Conservation (phyloP, 2,797 vertebrate species). For the Eupleurogrammus muticus region DNA sequence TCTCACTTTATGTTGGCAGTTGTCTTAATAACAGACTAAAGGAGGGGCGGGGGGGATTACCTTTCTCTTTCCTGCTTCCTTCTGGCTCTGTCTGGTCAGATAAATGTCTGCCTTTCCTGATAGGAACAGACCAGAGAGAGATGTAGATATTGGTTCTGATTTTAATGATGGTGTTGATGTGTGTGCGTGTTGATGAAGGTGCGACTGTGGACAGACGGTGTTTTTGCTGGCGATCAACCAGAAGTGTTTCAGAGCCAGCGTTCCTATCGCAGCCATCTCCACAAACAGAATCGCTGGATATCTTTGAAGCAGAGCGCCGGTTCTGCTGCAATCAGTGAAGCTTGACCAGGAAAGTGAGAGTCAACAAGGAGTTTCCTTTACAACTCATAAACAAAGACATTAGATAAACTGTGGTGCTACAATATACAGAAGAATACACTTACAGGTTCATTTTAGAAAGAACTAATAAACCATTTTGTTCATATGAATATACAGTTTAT, state of each 20-base stretch:
- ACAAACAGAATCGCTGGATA: constrained; percentile 45
- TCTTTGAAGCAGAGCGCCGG: constrained; percentile 52
- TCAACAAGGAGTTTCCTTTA: constrained; percentile 51
- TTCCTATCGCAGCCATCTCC: constrained; percentile 48
- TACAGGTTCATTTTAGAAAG: neutral
- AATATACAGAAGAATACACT: neutral
- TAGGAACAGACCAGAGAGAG: constrained; percentile 41
- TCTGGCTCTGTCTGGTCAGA: constrained; percentile 36
- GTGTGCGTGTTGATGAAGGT: constrained; percentile 47
- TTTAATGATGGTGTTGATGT: constrained; percentile 60
- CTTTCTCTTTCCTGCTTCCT: constrained; percentile 46
- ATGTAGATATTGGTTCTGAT: constrained; percentile 51
- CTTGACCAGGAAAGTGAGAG: constrained; percentile 56
- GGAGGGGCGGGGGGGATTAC: constrained; percentile 23
- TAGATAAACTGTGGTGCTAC: constrained; percentile 24
- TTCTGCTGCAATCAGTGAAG: constrained; percentile 56
- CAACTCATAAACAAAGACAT: constrained; percentile 29
- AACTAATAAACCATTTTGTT: too few species aligned
- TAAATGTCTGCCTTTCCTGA: constrained; percentile 50
- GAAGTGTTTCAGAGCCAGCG: constrained; percentile 40
- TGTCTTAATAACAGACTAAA: constrained; percentile 44
- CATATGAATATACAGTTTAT: too few species aligned
- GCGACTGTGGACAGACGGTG: constrained; percentile 55
- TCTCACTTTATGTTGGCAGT: constrained; percentile 47
- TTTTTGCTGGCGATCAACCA: constrained; percentile 32